phyloP scores from a whole-genome alignment of 2,797 vertebrate genomes.

The Peromyscus melanophrys region DNA sequence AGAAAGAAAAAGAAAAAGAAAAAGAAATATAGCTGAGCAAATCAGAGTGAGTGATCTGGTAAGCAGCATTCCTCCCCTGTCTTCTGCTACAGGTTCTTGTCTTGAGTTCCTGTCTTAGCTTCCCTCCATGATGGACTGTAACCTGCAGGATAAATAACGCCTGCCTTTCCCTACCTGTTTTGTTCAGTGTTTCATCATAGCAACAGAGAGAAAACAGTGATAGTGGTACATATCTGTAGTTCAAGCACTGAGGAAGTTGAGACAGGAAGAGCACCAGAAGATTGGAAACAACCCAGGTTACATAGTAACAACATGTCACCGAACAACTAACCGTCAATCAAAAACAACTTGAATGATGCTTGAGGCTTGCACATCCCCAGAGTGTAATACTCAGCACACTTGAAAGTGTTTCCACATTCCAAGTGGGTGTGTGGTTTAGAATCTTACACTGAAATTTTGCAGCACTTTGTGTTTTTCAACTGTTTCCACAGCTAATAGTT shows the following conservation, averaged over 20 bases:
- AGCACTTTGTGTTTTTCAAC: not conserved
- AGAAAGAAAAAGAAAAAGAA: too few relatives aligned
- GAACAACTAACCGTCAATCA: not conserved
- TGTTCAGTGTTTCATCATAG: not conserved
- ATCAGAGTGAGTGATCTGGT: not conserved
- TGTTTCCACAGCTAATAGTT: slow-evolving; percentile 41
- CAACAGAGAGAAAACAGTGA: not conserved
- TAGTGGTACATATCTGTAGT: not conserved
- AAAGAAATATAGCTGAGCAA: not conserved
- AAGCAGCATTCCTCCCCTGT: not conserved
- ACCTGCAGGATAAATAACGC: not conserved
- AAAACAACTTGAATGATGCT: not conserved
- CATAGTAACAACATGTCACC: not conserved
- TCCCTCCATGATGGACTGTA: not conserved
- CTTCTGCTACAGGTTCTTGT: not conserved
- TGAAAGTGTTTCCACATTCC: slow-evolving; percentile 5
- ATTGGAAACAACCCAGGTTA: not conserved
- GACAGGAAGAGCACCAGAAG: too few relatives aligned
- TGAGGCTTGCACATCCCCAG: not conserved
- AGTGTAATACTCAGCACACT: not conserved
- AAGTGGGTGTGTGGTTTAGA: not conserved
- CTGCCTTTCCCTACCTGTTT: not conserved
- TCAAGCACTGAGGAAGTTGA: not conserved
- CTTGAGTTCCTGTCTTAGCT: not conserved
- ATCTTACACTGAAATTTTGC: not conserved